Evolutionary conservation across 2,888 invertebrate species (phyloP), one percentile per base, ranked within the genome.

Genomic region (Sabatieria punctata): DNA sequence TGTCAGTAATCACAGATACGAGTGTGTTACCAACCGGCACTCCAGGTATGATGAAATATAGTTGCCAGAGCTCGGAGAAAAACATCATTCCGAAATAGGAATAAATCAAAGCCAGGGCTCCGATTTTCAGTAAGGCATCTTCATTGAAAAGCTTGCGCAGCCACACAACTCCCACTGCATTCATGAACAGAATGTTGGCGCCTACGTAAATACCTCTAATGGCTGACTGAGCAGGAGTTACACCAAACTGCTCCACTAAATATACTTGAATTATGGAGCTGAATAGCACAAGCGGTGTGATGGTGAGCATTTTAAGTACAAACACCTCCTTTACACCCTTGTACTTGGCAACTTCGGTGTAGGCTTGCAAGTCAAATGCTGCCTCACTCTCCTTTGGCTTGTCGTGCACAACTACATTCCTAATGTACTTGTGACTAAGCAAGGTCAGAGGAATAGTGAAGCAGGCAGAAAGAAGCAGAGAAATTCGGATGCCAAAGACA

Each of bases 151-250:
- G n/a, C 8, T 8, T 19, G 6, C 38, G 6, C 8, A 38, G 38
- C 38, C 38, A 38, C n/a, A 38, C 38, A 8, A 38, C 38, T n/a
- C 38, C 38, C n/a, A 38, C 38, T 13, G 15, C 38, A n/a, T 38
- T n/a, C 38, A n/a, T 19, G n/a, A 38, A 38, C 6, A 6, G 15
- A 21, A 38, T 38, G 19, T 21, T 18, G 6, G 19, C n/a, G 22
- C 38, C 38, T 21, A 38, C 11, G 6, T n/a, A 38, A 8, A n/a
- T 21, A 8, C 15, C 11, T 6, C 11, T 13, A 6, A 38, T 8
- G 8, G 38, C 11, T 13, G 11, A 18, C 8, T 8, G n/a, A 8
- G 15, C 38, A n/a, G 38, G 38, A n/a, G 8, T 19, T 6, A 38
- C 6, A n/a, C 19, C 19, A 21, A 11, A 38, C 19, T n/a, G 38